These are phyloP conservation scores for Malacoraja senta DNA, from an alignment of 2,797 vertebrate genomes.

Conservation along the genomic window DNA sequence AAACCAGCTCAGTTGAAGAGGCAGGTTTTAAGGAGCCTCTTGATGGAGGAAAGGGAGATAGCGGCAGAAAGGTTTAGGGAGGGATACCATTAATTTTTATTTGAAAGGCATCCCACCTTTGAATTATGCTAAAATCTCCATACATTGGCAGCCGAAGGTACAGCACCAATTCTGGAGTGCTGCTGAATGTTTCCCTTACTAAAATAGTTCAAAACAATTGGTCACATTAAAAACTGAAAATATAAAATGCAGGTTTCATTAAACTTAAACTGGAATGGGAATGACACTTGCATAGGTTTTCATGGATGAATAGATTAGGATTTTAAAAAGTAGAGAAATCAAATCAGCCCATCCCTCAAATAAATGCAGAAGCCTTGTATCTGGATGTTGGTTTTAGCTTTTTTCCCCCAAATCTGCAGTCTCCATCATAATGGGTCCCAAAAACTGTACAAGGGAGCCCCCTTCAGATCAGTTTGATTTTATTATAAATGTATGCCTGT, in stretches of 20 bases:
- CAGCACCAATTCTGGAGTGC: too few relatives aligned
- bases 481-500: background rate
- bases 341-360: background rate
- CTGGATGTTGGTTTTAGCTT: background rate
- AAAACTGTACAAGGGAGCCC: constrained; percentile 28
- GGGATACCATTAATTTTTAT: too few relatives aligned
- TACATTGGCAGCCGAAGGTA: too few relatives aligned
- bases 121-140: too few relatives aligned
- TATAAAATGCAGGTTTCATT: background rate
- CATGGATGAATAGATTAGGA: background rate
- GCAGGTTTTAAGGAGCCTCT: too few relatives aligned
- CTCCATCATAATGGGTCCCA: background rate
- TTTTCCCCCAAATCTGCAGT: background rate
- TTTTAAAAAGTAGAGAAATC: background rate
- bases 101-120: too few relatives aligned
- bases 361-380: background rate
- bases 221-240: background rate
- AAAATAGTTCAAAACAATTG: background rate
- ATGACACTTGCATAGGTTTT: background rate
- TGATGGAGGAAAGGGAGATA: too few relatives aligned
- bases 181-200: background rate
- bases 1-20: too few relatives aligned
- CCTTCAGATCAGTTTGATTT: background rate
- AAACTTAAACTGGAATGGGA: background rate
- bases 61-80: too few relatives aligned